phyloP scores from a whole-genome alignment of 2,113 vertebrate species.

The Anhinga anhinga region DNA sequence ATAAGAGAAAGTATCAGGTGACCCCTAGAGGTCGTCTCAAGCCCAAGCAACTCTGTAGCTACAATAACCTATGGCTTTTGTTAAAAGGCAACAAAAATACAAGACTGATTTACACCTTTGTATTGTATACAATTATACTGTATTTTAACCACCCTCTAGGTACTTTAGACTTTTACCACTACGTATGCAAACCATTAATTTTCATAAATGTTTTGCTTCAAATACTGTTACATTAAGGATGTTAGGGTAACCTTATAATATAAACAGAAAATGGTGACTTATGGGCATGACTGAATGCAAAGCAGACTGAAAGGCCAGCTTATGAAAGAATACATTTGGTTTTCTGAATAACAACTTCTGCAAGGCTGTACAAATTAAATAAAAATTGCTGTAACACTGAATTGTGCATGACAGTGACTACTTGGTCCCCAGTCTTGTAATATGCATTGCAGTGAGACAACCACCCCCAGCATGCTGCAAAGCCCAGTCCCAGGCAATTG shows the following conservation, averaged over 20 bases:
- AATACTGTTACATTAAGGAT: background rate
- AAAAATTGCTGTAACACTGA: background rate
- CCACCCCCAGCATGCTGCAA: background rate
- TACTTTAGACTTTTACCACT: background rate
- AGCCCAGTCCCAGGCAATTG: background rate
- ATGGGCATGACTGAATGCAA: background rate
- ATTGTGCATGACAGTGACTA: background rate
- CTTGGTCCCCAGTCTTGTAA: background rate
- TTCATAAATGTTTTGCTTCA: constrained; percentile 7
- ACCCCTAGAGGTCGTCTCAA: constrained; percentile 40
- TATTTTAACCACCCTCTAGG: background rate
- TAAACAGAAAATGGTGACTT: background rate
- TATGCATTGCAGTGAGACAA: background rate
- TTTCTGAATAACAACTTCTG: background rate
- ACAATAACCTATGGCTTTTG: background rate
- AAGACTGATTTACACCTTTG: background rate
- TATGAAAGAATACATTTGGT: background rate
- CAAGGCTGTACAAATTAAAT: background rate
- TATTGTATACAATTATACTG: background rate
- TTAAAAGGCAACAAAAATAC: background rate
- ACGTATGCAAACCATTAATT: background rate
- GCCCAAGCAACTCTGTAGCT: background rate
- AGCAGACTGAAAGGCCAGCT: background rate
- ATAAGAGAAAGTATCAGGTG: background rate
- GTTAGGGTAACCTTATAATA: background rate